Base-by-base conservation (phyloP, 1,140 invertebrate genomes). In the Mycetomoellerius zeteki region DNA sequence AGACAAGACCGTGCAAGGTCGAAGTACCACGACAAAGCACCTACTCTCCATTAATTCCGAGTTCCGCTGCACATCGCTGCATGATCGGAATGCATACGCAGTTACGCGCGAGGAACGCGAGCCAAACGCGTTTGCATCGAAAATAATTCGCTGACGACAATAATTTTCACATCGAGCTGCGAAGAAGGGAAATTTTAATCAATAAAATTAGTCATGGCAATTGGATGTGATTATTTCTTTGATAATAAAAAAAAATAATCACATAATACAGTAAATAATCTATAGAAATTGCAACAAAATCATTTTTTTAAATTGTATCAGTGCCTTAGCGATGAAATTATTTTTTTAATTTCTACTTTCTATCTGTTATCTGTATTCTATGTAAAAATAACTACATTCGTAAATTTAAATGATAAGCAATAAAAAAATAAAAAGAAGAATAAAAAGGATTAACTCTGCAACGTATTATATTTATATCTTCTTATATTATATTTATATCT, bases 1-100 rank as follows among this genome's bases (percentile, higher is more conserved):
- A 72, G 73, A 85, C 88, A 89, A 88, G 88, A 86, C 12, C 73
- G 65, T 24, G 21, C 27, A 50, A 88, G 87, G 75, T 80, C 84
- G 69, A 54, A 33, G n/a, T 62, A n/a, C 71, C 50, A 54, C 84
- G 54, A 67, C 85, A 75, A 81, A 81, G 60, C 85, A 54, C 6
- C 69, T 47, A 64, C n/a, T 88, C 71, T 77, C 30, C 78, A 88
- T 88, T 69, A 69, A 85, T 78, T 62, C 43, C 37, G 21, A 85
- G 16, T 85, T 58, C 47, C 64, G 58, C 54, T 87, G 58, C 30
- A 80, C 47, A 60, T 67, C 67, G 7, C 52, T 52, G 21, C 72
- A 65, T 86, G 72, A 78, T 69, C 47, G 30, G 54, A 64, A 50
- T 88, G 24, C 56, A 27, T 47, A 72, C 12, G 47, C 21, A n/a